Evolutionary conservation across 2,113 vertebrate species (phyloP), one percentile per base, ranked within the genome.

Genomic region (Polypterus senegalus): DNA sequence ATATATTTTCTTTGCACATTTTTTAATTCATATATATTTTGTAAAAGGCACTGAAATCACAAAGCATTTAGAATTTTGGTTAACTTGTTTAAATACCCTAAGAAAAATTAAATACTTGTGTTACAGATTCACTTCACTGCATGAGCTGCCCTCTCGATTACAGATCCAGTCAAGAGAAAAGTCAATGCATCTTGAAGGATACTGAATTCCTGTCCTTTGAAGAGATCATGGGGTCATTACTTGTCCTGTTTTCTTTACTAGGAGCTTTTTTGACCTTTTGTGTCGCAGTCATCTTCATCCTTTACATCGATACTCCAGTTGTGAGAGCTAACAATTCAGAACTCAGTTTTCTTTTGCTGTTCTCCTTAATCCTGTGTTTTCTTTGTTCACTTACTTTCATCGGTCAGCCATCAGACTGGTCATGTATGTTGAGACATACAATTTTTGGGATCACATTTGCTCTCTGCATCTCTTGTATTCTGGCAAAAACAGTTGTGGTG

Each of bases 381-480:
- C 71, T 82, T 60, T 81, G 79, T 48, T 80, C 79, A 64, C 61
- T 82, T 63, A 79, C 74, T 27, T 82, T 82, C 71, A 79, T 81
- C 2, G 77, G 76, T 5, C 75, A 48, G 58, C 79, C 80, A 4
- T 76, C 77, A 60, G 67, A 74, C 47, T 79, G 77, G 79, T 81
- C 80, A 10, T 82, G 80, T 64, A 78, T 77, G 75, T 72, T 81
- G 60, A 65, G 80, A 9, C 80, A 79, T 73, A 76, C 72, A n/a
- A 69, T 74, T 3, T 83, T 81, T 61, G 76, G 81, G 46, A 79
- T 83, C 71, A 79, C 76, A 47, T 81, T 80, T 54, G 77, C 79
- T 63, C 76, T 81, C 65, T 81, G 75, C 51, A 78, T 80, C 48
- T 81, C 81, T 48, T 83, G 79, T 47, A 60, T 81, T 62, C 71